A percentile compares a stretch with the other conserved stretches of the same genome.
Evolutionary conservation across 2,113 vertebrate species (phyloP).

Genomic region (Larimichthys crocea): DNA sequence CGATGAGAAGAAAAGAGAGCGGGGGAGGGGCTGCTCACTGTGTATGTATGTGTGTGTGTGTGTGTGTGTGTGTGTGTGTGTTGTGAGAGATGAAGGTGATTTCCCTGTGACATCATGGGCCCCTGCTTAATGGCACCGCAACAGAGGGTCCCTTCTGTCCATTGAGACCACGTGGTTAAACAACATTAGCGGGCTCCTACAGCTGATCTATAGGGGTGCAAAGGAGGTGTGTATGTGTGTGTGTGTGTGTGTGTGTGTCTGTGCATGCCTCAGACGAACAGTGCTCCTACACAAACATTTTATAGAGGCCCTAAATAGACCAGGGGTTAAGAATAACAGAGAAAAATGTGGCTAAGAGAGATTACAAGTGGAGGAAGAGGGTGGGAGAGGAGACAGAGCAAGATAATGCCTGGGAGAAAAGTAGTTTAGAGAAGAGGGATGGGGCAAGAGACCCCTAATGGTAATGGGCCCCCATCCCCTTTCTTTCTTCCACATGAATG

Average conservation of each 20-base stretch:
- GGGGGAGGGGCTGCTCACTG: slow-evolving; percentile 58
- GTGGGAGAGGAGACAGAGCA: slow-evolving; percentile 1
- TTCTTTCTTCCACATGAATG: slow-evolving; percentile 49
- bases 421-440: slow-evolving; percentile 1
- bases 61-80: slow-evolving; percentile 21
- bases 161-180: slow-evolving; percentile 44
- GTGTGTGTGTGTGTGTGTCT: not conserved
- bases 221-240: slow-evolving; percentile 4
- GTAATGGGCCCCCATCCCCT: slow-evolving; percentile 33
- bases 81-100: slow-evolving; percentile 66
- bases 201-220: slow-evolving; percentile 60
- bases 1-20: slow-evolving; percentile 71
- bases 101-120: slow-evolving; percentile 74
- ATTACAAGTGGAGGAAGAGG: slow-evolving; percentile 30
- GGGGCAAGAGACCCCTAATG: slow-evolving; percentile 15
- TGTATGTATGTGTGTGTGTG: slow-evolving; percentile 22
- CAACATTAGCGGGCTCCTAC: slow-evolving; percentile 43
- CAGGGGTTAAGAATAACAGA: slow-evolving; percentile 42
- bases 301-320: slow-evolving; percentile 45
- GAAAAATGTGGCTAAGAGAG: slow-evolving; percentile 10
- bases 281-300: slow-evolving; percentile 43
- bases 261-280: slow-evolving; percentile 20
- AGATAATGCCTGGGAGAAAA: slow-evolving; percentile 14
- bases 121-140: slow-evolving; percentile 57
- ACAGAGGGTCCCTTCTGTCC: slow-evolving; percentile 67